phyloP scores from a whole-genome alignment of 2,797 vertebrate species.

The Danio kyathit region DNA sequence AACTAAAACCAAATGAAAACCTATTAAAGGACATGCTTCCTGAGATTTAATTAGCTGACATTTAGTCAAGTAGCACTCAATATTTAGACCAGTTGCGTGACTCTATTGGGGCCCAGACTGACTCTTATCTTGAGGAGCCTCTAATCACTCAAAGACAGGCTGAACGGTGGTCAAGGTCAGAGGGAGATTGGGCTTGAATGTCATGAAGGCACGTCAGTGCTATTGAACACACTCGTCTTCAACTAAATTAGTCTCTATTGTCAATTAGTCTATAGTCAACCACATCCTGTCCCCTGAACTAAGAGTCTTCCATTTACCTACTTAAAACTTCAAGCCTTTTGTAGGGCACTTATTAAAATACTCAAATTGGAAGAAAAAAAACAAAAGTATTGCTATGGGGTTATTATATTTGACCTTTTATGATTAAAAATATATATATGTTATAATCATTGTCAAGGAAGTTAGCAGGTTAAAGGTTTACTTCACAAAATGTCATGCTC shows the following conservation, averaged over 20 bases:
- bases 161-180: not conserved
- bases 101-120: not conserved
- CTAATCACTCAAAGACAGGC: constrained; percentile 48
- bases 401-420: too few species aligned
- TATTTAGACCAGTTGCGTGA: not conserved
- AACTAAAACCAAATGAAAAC: too few species aligned
- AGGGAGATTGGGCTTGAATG: constrained; percentile 23
- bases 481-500: too few species aligned
- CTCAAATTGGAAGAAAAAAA: too few species aligned
- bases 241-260: not conserved
- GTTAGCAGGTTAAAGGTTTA: too few species aligned
- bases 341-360: too few species aligned
- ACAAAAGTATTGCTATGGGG: too few species aligned
- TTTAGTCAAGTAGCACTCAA: not conserved
- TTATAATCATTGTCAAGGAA: too few species aligned
- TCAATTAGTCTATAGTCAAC: not conserved
- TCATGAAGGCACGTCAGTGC: constrained; percentile 8
- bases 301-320: not conserved
- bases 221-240: not conserved
- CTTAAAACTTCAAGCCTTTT: too few species aligned
- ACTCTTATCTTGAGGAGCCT: constrained; percentile 29
- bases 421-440: too few species aligned
- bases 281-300: not conserved
- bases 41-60: not conserved
- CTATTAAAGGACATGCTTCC: not conserved